Evolutionary conservation across 1,140 invertebrate species (phyloP).

Genomic region (Goniozus legneri): DNA sequence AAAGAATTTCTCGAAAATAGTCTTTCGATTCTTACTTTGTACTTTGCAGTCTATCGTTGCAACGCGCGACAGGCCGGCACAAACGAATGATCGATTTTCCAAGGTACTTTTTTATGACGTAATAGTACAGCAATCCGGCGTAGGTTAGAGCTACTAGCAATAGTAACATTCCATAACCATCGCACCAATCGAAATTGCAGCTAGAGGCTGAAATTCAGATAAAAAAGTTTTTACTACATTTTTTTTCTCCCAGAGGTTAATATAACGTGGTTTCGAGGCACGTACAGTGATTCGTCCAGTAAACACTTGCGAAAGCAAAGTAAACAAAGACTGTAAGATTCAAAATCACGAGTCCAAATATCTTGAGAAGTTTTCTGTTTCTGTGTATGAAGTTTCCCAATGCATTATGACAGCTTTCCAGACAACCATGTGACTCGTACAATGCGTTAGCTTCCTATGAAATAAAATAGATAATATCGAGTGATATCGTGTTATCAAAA

Average conservation of each 20-base stretch:
- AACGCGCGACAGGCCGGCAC: constrained; percentile 4
- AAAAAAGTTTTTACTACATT: not conserved
- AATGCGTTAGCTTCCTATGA: too few relatives aligned
- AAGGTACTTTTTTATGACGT: constrained; percentile 61
- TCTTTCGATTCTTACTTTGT: constrained; percentile 21
- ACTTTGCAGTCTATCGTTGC: not conserved
- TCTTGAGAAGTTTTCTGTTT: constrained; percentile 11
- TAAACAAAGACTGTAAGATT: constrained; percentile 23
- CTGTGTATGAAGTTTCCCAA: constrained; percentile 10
- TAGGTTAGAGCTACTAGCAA: constrained; percentile 64
- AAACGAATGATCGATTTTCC: constrained; percentile 40
- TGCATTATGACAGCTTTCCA: not conserved
- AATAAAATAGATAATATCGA: too few relatives aligned
- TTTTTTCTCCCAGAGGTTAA: not conserved
- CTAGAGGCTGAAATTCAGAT: constrained; percentile 28
- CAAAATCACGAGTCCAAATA: constrained; percentile 9
- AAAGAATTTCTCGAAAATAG: too few relatives aligned
- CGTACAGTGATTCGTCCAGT: constrained; percentile 22
- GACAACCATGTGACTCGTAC: not conserved
- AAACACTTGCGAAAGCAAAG: constrained; percentile 18
- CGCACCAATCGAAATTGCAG: constrained; percentile 55
- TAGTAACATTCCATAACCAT: constrained; percentile 72
- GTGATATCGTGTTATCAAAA: too few relatives aligned
- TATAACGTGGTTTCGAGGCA: not conserved
- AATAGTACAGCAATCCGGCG: constrained; percentile 63